Conservation (phyloP, 2,113 vertebrate genomes). For the Toxotes chatareus region DNA sequence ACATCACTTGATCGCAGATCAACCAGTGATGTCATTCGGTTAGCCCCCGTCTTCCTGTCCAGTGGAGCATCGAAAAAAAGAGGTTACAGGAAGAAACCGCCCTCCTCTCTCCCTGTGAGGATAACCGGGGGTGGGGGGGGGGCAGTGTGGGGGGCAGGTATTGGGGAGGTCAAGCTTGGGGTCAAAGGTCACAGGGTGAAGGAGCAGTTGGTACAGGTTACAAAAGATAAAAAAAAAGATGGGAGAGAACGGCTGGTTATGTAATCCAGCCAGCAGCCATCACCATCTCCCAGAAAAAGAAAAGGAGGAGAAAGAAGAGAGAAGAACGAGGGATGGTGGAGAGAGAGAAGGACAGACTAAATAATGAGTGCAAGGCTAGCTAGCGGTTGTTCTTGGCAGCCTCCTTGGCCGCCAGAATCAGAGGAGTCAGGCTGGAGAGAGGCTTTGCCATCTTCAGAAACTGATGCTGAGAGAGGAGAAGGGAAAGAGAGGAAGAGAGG, state of each 20-base stretch:
- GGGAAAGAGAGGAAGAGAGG: neutral
- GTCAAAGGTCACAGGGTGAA: slow-evolving; percentile 30
- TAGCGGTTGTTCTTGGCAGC: slow-evolving; percentile 95
- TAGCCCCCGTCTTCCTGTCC: slow-evolving; percentile 29
- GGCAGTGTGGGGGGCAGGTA: neutral
- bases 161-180: neutral
- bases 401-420: slow-evolving; percentile 97
- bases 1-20: slow-evolving; percentile 29
- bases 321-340: neutral
- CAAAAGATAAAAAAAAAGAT: slow-evolving; percentile 24
- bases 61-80: slow-evolving; percentile 23
- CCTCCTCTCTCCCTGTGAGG: slow-evolving; percentile 15
- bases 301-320: neutral
- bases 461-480: slow-evolving; percentile 87
- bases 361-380: slow-evolving; percentile 37
- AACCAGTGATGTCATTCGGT: slow-evolving; percentile 10
- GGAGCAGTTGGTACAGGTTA: neutral
- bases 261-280: slow-evolving; percentile 31
- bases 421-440: slow-evolving; percentile 95
- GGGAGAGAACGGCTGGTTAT: neutral
- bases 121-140: neutral
- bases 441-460: slow-evolving; percentile 98
- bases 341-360: neutral
- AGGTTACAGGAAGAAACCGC: neutral
- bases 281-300: neutral